phyloP scores from a whole-genome alignment of 2,797 vertebrate genomes.

The Cynodonichthys magdalenae region DNA sequence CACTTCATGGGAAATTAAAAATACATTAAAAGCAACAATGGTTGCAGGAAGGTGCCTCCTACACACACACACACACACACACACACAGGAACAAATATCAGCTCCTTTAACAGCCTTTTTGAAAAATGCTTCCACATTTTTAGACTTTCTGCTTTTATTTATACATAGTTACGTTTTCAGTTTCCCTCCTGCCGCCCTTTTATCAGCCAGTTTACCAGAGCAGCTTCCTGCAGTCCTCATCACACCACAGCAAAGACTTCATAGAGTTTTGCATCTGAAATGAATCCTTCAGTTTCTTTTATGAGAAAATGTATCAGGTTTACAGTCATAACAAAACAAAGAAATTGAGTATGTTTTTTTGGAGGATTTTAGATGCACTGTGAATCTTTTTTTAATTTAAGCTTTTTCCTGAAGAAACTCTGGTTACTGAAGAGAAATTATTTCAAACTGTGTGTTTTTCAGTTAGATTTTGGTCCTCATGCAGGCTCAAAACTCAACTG shows the following conservation, averaged over 20 bases:
- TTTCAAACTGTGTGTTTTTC: slow-evolving; percentile 1
- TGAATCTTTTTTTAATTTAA: slow-evolving; percentile 21
- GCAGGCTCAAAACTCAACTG: too few species aligned
- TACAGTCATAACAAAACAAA: slow-evolving; percentile 12
- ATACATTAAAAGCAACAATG: slow-evolving; percentile 77
- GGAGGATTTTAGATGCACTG: background rate
- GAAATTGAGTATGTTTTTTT: slow-evolving; percentile 3
- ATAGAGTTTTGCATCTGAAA: slow-evolving; percentile 5
- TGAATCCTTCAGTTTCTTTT: background rate
- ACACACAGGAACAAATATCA: background rate
- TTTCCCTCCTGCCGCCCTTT: slow-evolving; percentile 4
- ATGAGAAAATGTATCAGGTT: background rate
- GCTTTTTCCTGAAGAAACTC: slow-evolving; percentile 4
- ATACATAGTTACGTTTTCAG: background rate
- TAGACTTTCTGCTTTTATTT: slow-evolving; percentile 22
- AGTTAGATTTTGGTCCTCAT: too few species aligned
- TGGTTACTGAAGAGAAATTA: background rate
- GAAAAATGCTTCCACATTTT: slow-evolving; percentile 3
- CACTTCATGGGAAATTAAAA: slow-evolving; percentile 80
- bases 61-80: background rate
- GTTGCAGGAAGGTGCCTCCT: slow-evolving; percentile 43
- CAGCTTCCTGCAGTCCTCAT: slow-evolving; percentile 21
- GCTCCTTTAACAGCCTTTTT: background rate
- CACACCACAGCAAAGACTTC: slow-evolving; percentile 13
- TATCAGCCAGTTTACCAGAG: slow-evolving; percentile 24